Base-by-base conservation (phyloP, 1,140 invertebrate genomes). In the Campoletis sonorensis region DNA sequence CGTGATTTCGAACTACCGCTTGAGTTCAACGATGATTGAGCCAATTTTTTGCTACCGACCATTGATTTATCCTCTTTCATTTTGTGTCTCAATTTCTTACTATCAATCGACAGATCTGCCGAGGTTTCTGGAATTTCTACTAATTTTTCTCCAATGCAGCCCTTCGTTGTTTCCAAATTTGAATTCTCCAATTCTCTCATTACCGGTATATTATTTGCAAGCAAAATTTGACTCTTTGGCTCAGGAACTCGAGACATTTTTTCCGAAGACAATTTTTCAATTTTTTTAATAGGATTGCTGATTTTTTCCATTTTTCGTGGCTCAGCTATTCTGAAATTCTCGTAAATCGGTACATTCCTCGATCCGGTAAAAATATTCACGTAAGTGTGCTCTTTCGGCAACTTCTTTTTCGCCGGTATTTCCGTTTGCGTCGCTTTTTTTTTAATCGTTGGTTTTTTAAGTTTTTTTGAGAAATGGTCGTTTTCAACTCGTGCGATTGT, bases 401-500 rank as follows among this genome's bases (percentile, higher is more conserved):
- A 37, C 27, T 68, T 16, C n/a, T 51, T 37, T 79, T 79, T 76
- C 37, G 15, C 81, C 58, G 10, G 77, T 70, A 30, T 78, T 76
- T 49, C 37, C 13, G 15, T 49, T 18, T 51, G 70, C 84, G 1
- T 21, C 58, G 61, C 49, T 61, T 83, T 51, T 80, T 45, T 68
- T 10, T 33, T 54, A 72, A n/a, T 79, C 79, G n/a, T 64, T 45
- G 75, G 16, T 61, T 77, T 79, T 26, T 61, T 81, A 37, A 71
- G 80, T 30, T 30, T 37, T 18, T 30, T 82, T 15, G 68, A 30
- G 4, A 81, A 18, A 64, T 80, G 81, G 64, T 86, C 85, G 73
- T 82, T 84, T 49, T 88, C 87, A 8, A 88, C 85, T 79, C 84
- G 79, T 13, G 86, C 85, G n/a, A 87, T 79, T 11, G 78, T 79